Base-by-base conservation (phyloP, 1,140 invertebrate genomes). In the Zaprionus nigranus region DNA sequence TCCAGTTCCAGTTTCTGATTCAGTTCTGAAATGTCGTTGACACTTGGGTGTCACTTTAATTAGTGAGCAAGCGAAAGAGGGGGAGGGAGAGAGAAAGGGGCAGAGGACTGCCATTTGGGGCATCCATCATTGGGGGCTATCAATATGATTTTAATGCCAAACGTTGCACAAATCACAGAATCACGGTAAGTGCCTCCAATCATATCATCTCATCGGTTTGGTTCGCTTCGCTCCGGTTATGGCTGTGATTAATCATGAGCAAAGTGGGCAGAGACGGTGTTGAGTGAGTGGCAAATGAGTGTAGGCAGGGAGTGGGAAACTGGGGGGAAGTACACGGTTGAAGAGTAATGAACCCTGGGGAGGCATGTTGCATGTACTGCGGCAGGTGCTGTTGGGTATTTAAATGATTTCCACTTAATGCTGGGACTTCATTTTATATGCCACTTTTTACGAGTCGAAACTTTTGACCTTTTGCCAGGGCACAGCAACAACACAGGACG, bases 371-470 rank as follows among this genome's bases (percentile, higher is more conserved):
- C 46, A 22, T 85, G 65, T 30, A 38, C 43, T 78, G 82, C 58
- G 78, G 65, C 62, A 64, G 56, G 40, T 28, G 64, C 49, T 59
- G 36, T 26, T 58, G 15, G 20, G 54, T 69, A 87, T 87, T 86
- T 87, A 87, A 87, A 86, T 86, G 72, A 87, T 87, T 87, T 77
- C 34, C 36, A 49, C 58, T 54, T 79, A 76, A 87, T 73, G 79
- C 69, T 49, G 53, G 63, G 64, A 86, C 76, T 86, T 86, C 72
- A 87, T 86, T 87, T 87, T 67, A 73, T 77, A 86, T 86, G 68
- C 82, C 72, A 87, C 79, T 65, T 86, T 86, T 86, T 79, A 87
- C 83, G 83, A 86, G 79, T 79, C 70, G 67, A 24, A 87, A 86
- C 83, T 87, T 86, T 80, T 86, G 83, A 87, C 83, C 83, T 82